Base-by-base conservation (phyloP, 2,797 vertebrate species). In the Chaenodraco wilsoni region DNA sequence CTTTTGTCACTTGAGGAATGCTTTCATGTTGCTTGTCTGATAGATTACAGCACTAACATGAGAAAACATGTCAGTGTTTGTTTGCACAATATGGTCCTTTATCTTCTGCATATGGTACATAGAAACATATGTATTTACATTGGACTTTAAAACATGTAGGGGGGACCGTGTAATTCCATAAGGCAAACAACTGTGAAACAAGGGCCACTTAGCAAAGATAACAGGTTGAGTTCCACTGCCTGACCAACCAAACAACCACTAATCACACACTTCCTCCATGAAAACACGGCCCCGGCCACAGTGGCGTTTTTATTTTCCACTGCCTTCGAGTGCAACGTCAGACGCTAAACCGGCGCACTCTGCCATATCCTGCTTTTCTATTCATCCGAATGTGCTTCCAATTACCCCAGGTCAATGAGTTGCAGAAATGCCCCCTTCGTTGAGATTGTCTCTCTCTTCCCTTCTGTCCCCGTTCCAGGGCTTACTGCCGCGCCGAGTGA, bases 261-360 rank as follows among this genome's bases (percentile, higher is more conserved):
- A 85, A 90, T 93, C 86, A 74, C 86, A 59, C 67, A 85, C 72
- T 90, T 91, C 84, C 88, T 87, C 23, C 12, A 84, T 37, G 50
- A 87, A 87, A 83, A 82, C 57, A n/a, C 50, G 13, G 33, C 49
- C 48, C 48, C 46, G 21, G 63, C 60, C 48, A 51, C 61, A 1
- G n/a, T 55, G 31, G 64, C 9, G 19, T 74, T 72, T 66, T 40
- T 82, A 76, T 76, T 76, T 78, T 63, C 67, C 10, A 3, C 74
- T 65, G 78, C 7, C 45, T 3, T 3, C 23, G 12, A 61, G 27
- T 21, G 69, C 21, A 43, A 82, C 41, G 10, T 76, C 54, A 57
- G 71, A 60, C 5, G 0, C 70, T 78, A 65, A 83, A 83, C 68
- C 63, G 59, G 31, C 56, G 0, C 37, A 0, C 50, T 69, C n/a